phyloP scores from a whole-genome alignment of 2,888 invertebrate species.

The Augiades crinisus region DNA sequence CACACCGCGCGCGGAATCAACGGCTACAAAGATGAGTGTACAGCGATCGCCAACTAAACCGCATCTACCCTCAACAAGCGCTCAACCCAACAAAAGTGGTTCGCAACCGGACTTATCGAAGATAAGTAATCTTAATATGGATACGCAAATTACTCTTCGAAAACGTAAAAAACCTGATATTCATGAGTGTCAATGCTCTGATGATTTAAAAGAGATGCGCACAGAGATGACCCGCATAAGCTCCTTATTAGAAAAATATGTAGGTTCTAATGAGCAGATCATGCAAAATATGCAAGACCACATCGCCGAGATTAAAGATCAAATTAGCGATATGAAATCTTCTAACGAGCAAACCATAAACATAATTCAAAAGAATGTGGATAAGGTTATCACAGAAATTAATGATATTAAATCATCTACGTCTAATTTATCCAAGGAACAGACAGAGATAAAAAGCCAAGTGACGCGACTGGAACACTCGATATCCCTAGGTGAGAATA shows the following conservation, averaged over 20 bases:
- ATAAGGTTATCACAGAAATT: constrained; percentile 11
- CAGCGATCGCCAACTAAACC: neutral
- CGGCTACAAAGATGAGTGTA: neutral
- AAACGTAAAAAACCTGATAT: constrained; percentile 12
- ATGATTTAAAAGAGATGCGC: constrained; percentile 11
- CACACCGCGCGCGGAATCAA: too few relatives aligned
- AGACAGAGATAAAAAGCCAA: constrained; percentile 23
- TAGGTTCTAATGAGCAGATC: constrained; percentile 25
- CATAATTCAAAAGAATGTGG: constrained; percentile 18
- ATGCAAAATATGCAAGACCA: constrained; percentile 26
- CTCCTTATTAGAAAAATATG: constrained; percentile 22
- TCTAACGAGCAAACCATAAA: constrained; percentile 22
- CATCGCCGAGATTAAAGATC: constrained; percentile 27
- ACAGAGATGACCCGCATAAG: constrained; percentile 23
- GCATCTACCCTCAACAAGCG: neutral
- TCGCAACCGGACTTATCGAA: constrained; percentile 25
- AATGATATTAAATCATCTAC: constrained; percentile 25
- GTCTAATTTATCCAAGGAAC: constrained; percentile 12
- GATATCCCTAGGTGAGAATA: constrained; percentile 13
- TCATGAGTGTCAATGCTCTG: constrained; percentile 14
- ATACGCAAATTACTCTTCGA: constrained; percentile 16
- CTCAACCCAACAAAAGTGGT: constrained; percentile 12
- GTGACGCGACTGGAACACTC: constrained; percentile 10
- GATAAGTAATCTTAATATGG: constrained; percentile 19
- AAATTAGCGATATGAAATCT: constrained; percentile 27